Evolutionary conservation across 2,113 vertebrate species (phyloP), one percentile per base, ranked within the genome.

Genomic region (Gobio gobio): DNA sequence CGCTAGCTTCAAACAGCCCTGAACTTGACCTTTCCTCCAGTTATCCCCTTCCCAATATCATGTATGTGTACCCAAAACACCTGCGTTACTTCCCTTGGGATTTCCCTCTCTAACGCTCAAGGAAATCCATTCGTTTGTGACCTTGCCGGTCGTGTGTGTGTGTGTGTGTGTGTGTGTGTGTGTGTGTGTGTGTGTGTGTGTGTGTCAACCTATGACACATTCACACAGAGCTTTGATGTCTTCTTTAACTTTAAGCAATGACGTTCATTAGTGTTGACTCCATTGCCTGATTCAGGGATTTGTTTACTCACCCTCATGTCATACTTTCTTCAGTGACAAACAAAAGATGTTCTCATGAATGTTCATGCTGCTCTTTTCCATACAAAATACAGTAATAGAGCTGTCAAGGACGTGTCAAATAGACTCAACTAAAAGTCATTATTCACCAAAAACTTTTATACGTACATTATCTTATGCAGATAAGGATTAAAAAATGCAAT

Each of bases 1-100:
- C 16, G 59, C 72, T 29, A 33, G 36, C 56, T 26, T 33, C 29
- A 29, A 24, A 51, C 47, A 40, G 1, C 51, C 36, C 40, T 83
- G 59, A 36, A 51, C 77, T 47, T 47, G 26, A 68, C 13, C 73
- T 80, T 29, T 18, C 3, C 36, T 64, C 10, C 10, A 81, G 24
- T 66, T 81, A 68, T 51, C 16, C 61, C 1, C 61, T 49, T 29
- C n/a, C 61, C 49, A 40, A 40, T 81, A 51, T 81, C 26, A 13
- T 68, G 78, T 45, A 45, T 80, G 22, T 40, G 36, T 5, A 51
- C 61, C 18, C 29, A 51, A 54, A 68, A 22, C 78, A 68, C 47
- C 78, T 81, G 61, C 10, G 0, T 81, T 22, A 8, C 61, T 81
- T 81, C 61, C 61, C 14, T 8, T 36, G 78, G 78, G 24, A 68